Evolutionary conservation across 2,888 invertebrate species (phyloP).

Genomic region (Melanchra persicariae): DNA sequence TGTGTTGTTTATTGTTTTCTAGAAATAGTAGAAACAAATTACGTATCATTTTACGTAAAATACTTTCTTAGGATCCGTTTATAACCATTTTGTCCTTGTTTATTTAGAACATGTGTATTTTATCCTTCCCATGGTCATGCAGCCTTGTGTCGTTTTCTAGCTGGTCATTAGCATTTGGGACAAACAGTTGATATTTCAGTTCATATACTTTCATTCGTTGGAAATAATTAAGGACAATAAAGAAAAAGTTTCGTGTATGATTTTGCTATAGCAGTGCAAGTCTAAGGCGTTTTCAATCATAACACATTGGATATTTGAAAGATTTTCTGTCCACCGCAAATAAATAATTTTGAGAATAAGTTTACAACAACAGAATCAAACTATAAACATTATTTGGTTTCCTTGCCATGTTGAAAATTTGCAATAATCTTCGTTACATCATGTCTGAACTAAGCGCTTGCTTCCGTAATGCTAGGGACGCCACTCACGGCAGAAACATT

Average conservation of each 20-base stretch:
- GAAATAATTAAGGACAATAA: too few relatives aligned
- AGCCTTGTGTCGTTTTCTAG: background rate
- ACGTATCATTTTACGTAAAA: background rate
- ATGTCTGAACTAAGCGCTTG: background rate
- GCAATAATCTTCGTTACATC: background rate
- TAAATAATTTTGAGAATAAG: background rate
- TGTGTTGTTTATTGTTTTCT: conserved; percentile 3
- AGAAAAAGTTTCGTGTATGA: too few relatives aligned
- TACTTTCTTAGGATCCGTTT: background rate
- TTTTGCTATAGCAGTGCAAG: too few relatives aligned
- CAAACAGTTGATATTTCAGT: background rate
- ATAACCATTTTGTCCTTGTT: conserved; percentile 9
- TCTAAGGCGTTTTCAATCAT: too few relatives aligned
- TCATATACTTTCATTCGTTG: background rate
- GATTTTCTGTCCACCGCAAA: too few relatives aligned
- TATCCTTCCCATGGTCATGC: background rate
- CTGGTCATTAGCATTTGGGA: background rate
- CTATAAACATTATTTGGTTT: background rate
- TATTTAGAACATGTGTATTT: conserved; percentile 2
- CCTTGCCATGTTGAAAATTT: background rate
- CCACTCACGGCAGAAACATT: conserved; percentile 35
- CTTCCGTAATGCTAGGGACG: conserved; percentile 13
- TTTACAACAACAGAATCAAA: background rate
- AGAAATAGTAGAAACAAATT: background rate
- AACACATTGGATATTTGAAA: background rate